A percentile compares a stretch with the other conserved stretches of the same genome.
These are phyloP conservation scores for Catalaphyllia jardinei DNA, from an alignment of 64 coral and sea anemone genomes.

Conservation along the genomic window DNA sequence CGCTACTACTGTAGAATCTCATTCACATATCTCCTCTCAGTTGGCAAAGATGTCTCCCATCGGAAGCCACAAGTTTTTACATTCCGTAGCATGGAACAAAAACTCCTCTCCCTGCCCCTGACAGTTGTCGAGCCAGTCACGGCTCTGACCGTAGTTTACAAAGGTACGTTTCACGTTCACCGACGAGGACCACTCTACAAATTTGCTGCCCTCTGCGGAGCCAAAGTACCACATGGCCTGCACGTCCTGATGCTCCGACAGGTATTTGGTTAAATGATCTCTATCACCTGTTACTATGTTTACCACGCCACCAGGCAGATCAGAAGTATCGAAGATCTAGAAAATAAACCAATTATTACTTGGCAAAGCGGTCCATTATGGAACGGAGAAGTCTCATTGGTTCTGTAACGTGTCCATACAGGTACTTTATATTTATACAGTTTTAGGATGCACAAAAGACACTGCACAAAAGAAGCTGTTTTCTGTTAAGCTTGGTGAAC, in stretches of 20 bases:
- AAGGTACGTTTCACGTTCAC: conserved; percentile 94
- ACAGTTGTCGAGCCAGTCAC: conserved; percentile 77
- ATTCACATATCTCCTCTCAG: not conserved
- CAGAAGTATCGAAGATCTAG: conserved; percentile 95
- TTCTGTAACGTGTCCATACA: no score
- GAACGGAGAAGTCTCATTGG: no score
- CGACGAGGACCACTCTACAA: conserved; percentile 81
- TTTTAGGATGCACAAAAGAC: no score
- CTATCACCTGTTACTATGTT: conserved; percentile 92
- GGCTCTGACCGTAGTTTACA: conserved; percentile 79
- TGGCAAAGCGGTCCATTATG: no score
- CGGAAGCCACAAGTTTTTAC: conserved; percentile 93
- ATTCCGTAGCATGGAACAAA: conserved; percentile 68
- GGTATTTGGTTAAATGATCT: conserved; percentile 93
- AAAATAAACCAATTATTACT: not conserved
- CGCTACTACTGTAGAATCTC: not conserved
- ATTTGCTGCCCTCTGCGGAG: conserved; percentile 86
- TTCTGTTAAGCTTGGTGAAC: no score
- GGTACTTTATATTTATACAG: no score
- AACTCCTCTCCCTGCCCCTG: conserved; percentile 95
- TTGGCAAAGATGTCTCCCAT: conserved; percentile 99
- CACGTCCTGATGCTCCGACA: conserved; percentile 90
- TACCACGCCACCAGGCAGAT: conserved; percentile 91
- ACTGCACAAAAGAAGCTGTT: not conserved
- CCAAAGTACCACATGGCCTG: conserved; percentile 99